Conservation (phyloP, 2,113 vertebrate species). For the Cynocephalus volans region DNA sequence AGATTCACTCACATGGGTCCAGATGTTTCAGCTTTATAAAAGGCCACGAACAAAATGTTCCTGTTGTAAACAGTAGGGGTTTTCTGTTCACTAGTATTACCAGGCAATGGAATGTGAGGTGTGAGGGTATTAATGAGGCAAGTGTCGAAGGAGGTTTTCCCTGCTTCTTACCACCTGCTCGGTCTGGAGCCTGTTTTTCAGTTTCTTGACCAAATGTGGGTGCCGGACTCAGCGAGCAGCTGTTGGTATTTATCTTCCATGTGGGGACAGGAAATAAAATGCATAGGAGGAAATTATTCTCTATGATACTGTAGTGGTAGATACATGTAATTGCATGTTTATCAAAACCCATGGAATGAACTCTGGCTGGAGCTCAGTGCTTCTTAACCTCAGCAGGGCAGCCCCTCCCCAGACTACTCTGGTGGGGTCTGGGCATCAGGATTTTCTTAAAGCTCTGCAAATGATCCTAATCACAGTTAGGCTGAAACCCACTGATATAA, state of each 20-base stretch:
- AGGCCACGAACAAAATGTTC: too few relatives aligned
- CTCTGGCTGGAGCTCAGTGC: accelerated
- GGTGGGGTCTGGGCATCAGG: background rate
- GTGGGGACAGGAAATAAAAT: background rate
- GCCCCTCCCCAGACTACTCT: background rate
- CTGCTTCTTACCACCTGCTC: background rate
- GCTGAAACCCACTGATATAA: too few relatives aligned
- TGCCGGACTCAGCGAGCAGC: background rate
- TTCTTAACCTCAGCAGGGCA: accelerated
- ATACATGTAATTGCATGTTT: background rate
- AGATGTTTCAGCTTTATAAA: background rate
- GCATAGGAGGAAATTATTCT: background rate
- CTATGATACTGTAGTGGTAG: background rate
- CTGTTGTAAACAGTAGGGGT: background rate
- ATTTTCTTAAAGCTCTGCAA: background rate
- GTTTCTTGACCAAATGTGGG: background rate
- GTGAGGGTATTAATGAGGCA: accelerated
- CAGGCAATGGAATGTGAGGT: background rate
- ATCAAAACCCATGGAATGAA: too few relatives aligned
- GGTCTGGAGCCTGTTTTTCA: background rate
- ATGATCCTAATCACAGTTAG: background rate
- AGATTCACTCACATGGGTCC: accelerated
- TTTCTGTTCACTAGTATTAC: too few relatives aligned
- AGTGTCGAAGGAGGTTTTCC: too few relatives aligned
- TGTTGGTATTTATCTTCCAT: background rate